Evolutionary conservation across 2,888 invertebrate genomes (phyloP), one percentile per base, ranked within the genome.

Genomic region (Spodoptera littoralis): DNA sequence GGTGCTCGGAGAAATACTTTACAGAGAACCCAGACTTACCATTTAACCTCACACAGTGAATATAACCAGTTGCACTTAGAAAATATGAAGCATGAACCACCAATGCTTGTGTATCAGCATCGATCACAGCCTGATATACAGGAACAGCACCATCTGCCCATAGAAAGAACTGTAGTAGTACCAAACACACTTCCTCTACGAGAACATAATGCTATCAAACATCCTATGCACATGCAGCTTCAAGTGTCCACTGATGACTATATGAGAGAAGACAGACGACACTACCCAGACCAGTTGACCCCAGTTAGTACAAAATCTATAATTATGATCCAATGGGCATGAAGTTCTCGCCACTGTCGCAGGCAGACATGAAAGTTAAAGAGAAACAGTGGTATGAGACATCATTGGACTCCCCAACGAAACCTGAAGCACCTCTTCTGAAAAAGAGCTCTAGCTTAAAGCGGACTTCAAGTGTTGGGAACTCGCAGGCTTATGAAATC

Each of bases 311-410:
- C 92, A 73, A 88, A 91, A 71, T 94, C 94, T 93, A 90, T 66
- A 92, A 90, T 73, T 93, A 92, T 81, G 94, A 94, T 68, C 92
- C 93, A 3, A 88, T 91, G 6, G 90, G 91, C 64, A 89, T 92
- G 88, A 92, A 92, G 69, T 93, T 90, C 73, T 94, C 94, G 6
- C 93, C 94, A 48, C 81, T 91, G 2, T 93, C 92, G 53, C 93
- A 92, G 70, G 74, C 82, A 18, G 94, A 95, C 59, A 84, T 87
- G 73, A 94, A 90, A 84, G 82, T 89, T 8, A 94, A 95, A 84
- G 96, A 96, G 80, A 96, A 96, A 76, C 96, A 96, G 74, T 96
- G 96, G 96, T 96, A 96, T 83, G 96, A 96, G 84, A 96, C 96
- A 0, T 96, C 96, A 4, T 84, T 96, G 74, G 96, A 96, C 85